Evolutionary conservation across 2,888 invertebrate species (phyloP), one percentile per base, ranked within the genome.

Genomic region (Entomobrya proxima): DNA sequence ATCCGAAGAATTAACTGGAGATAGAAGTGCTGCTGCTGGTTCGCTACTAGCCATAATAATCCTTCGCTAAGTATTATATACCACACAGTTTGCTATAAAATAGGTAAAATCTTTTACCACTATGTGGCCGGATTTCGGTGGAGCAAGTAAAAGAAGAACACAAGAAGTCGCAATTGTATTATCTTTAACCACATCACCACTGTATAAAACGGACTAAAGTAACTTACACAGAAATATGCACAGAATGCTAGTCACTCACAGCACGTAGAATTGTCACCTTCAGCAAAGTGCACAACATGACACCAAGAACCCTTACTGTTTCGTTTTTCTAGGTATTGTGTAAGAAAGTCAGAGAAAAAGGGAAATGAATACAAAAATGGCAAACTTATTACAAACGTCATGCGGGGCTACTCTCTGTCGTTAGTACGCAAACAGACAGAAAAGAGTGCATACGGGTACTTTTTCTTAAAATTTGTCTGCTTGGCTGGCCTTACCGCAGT

Each of bases 191-290:
- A 18, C 21, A 37, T 27, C 21, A 37, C 37, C 35, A 18, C 37
- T 67, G 35, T 67, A 35, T 21, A 21, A 52, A 24, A 52, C 21
- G 32, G 61, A 30, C 30, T 32, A 9, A 61, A 27, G 5, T 30
- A 6, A 64, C 24, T 40, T 37, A 47, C 44, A 47, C 40, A 40
- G 24, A 69, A 44, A 69, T 69, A 69, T 69, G 69, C 44, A 69
- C 69, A 64, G 32, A 37, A 64, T 64, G 64, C 35, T n/a, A 64
- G 64, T 24, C 69, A 69, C 0, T n/a, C 4, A 18, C 3, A 40
- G 40, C n/a, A 11, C 21, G 55, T n/a, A 40, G 47, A 64, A 64
- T 79, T 79, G 79, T 79, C 79, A 79, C 79, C 79, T 79, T 79
- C 79, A 79, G 67, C 64, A 78, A 55, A 69, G 79, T 44, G 69